Evolutionary conservation across 2,797 vertebrate species (phyloP), one percentile per base, ranked within the genome.

Genomic region (Allenopithecus nigroviridis): DNA sequence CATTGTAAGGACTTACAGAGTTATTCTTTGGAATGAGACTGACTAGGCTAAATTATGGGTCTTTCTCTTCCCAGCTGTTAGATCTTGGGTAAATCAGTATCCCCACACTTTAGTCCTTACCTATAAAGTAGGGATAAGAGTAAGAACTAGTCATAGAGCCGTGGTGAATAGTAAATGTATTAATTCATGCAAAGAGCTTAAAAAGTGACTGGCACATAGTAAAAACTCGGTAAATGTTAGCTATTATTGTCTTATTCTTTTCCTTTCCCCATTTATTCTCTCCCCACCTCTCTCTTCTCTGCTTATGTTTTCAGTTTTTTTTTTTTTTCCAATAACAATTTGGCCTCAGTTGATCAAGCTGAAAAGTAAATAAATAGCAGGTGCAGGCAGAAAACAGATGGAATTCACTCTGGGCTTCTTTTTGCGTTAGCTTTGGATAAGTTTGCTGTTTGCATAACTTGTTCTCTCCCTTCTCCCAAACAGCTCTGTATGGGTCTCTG

Each of bases 351-450:
- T 90, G 94, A 95, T 80, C 89, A 97, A 97, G 64, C 86, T 89
- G 91, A 95, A 96, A 97, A 97, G 96, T 98, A 98, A 98, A 98
- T 95, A 98, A 97, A 83, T 96, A 97, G 86, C 91, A 97, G 97
- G 95, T 96, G 97, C 70, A 55, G 57, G 88, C 86, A 76, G 92
- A 89, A 92, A 96, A 80, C 97, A 98, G 97, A 97, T 98, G 97
- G 97, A 70, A 95, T 79, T 89, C 92, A 92, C 86, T 78, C 92
- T 89, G 89, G 75, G 50, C 64, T 96, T 94, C 41, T 84, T 89
- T 98, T 91, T 10, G 50, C 72, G 89, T 96, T 59, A 84, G 75
- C 46, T 93, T 94, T 92, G 94, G 94, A 89, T 83, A 81, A 53
- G 85, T 93, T 96, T 95, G 3, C 53, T 97, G 79, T 97, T 94